Base-by-base conservation (phyloP, 2,888 invertebrate species). In the Coelopa pilipes region DNA sequence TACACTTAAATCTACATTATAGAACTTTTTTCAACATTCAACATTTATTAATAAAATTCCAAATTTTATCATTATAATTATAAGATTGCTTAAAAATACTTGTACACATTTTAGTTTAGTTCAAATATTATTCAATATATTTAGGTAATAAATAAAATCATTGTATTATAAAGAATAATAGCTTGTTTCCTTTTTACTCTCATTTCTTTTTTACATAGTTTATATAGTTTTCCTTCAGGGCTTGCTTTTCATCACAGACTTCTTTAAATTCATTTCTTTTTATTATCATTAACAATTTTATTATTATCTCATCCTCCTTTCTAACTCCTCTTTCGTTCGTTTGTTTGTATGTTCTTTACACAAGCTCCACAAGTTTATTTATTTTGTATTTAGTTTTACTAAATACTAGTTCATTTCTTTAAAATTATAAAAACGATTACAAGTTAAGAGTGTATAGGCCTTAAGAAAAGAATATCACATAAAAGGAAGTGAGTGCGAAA, bases 231-330 rank as follows among this genome's bases (percentile, higher is more conserved):
- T 46, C 57, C 53, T 55, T 65, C 65, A 55, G 55, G 71, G 70
- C 70, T 71, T 71, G 34, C 71, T 65, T 63, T 71, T 63, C 71
- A 71, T 71, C 71, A 71, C 71, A 71, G 71, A 71, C 71, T 55
- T 65, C 71, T 71, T 71, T 71, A 71, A 71, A 71, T 65, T 71
- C 63, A 71, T 55, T 71, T 71, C 47, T 15, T 63, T 55, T 65
- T 70, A 65, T 55, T 50, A 55, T 65, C 50, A 71, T 65, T 63
- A 66, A 66, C 66, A 62, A 70, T 70, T 62, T 62, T 53, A 50
- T 70, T 62, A 24, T 60, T 70, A 34, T 70, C 34, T 57, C 69
- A 45, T 21, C 34, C 34, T 34, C 7, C 34, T 2, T 4, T 34
- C 34, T 34, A 34, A 34, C 34, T 34, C 34, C 34, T 34, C 7